Evolutionary conservation across 2,797 vertebrate genomes (phyloP), one percentile per base, ranked within the genome.

Genomic region (Anolis apletophallus): DNA sequence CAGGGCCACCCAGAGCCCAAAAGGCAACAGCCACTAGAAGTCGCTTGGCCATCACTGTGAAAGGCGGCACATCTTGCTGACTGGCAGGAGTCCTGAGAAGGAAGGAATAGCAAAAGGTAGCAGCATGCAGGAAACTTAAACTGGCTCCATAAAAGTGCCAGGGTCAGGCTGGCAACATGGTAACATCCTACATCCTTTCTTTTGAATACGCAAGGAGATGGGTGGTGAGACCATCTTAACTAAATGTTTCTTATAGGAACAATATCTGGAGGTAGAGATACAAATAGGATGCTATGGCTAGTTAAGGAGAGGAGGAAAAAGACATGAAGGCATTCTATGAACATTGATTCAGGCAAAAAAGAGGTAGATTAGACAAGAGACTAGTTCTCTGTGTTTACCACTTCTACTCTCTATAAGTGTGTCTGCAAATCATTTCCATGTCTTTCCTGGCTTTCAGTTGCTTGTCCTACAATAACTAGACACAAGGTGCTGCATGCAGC

Each of bases 1-100:
- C 90, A 10, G 96, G 97, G 46, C 96, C 97, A 68, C 96, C 97
- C 7, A 96, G 68, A 6, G 92, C 96, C 96, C 97, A 98, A 81
- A 99, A 96, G 85, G 87, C 96, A 14, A 98, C 97, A 78, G 98
- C 96, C 87, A 98, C 92, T 91, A 97, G 64, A 29, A 97, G 95
- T 21, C 97, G 88, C 90, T 96, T 96, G 73, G 94, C 94, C 96
- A 96, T 96, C 26, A 81, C 71, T 12, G 21, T 19, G 67, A 19
- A 4, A 52, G 29, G n/a, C 16, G 34, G 4, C 3, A 29, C 80
- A 40, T 78, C 55, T 40, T 8, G 19, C 11, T 34, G 67, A 54
- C 2, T 61, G 52, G 61, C 79, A 71, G 46, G 3, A 54, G 21
- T 55, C 77, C 90, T 94, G 87, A 64, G 79, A 16, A 81, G 3